Evolutionary conservation across 2,113 vertebrate genomes (phyloP), one percentile per base, ranked within the genome.

Genomic region (Cyanoramphus novaezelandiae): DNA sequence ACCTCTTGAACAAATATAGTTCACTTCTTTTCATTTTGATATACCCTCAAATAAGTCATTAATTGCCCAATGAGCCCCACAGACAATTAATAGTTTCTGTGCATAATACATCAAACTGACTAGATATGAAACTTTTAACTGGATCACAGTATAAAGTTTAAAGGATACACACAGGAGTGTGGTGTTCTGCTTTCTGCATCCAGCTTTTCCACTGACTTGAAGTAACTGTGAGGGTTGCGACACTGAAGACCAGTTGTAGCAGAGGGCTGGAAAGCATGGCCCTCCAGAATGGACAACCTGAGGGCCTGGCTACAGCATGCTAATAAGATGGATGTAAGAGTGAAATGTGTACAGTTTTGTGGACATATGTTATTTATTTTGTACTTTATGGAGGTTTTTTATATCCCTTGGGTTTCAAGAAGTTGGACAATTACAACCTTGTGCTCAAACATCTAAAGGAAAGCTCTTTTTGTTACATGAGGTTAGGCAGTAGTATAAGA

Each of bases 31-130:
- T 88, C 44, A 29, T 69, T 74, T 57, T 86, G 11, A 25, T 77
- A 28, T 6, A 52, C 13, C 43, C 39, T 86, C 47, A 31, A 4
- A 79, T 78, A 89, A 93, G 52, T 57, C 74, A 91, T 89, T 92
- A 92, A 85, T 86, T 92, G 47, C 65, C 44, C 69, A 85, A 50
- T 95, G 69, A 84, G 33, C 63, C 67, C 47, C 60, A 49, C 31
- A 71, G 60, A 53, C 79, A 74, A 55, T 80, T 94, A 88, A 74
- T 70, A n/a, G 23, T 79, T 86, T 78, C 86, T 87, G 47, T 89
- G 83, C 43, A 37, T 82, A 79, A 71, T 91, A 39, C n/a, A 68
- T 95, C 84, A 92, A 92, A 62, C 15, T 49, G 7, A 24, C 57
- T 72, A 46, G 9, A 29, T 29, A 33, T 7, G 35, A 84, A 86